Evolutionary conservation across 2,888 invertebrate genomes (phyloP), one percentile per base, ranked within the genome.

Genomic region (Hypolimnas misippus): DNA sequence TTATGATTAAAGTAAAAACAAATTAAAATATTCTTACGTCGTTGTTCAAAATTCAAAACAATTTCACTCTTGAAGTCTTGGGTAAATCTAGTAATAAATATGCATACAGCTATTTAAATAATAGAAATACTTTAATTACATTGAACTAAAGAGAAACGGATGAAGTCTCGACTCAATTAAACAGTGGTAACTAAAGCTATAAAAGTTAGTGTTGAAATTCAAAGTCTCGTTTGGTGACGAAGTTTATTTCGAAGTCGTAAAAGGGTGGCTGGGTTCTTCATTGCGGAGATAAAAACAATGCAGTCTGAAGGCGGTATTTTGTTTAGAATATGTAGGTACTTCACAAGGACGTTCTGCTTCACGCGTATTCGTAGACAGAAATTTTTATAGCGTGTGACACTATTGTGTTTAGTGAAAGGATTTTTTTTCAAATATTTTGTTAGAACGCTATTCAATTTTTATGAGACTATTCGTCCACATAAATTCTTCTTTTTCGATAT

Each of bases 181-280:
- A 29, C 1, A n/a, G 25, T 10, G 31, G 31, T 14, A 42, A 33
- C 42, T 58, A 53, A 53, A 53, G 42, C 35, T 53, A 53, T 53
- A 53, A 46, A 59, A 59, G n/a, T 46, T 53, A 17, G 33, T 31
- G 53, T 59, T 59, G 19, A 38, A 52, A 59, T 31, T 53, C n/a
- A 21, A 54, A 54, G 40, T 44, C 33, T 49, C 25, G 25, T 40
- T n/a, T n/a, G 21, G 62, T 58, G 38, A 51, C 35, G 38, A 56
- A 33, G 55, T 60, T 38, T 60, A 60, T 51, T 56, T 52, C 44
- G 35, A 64, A 46, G 55, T 31, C 44, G 56, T 56, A 60, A 64
- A 63, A 49, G 52, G 50, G 55, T 50, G 61, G 50, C 6, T 8
- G 46, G 31, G 49, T 40, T 14, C 54, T 60, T 60, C 49, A 40